These are phyloP conservation scores for Alfaro cultratus DNA, from an alignment of 2,797 vertebrate species.

Conservation along the genomic window DNA sequence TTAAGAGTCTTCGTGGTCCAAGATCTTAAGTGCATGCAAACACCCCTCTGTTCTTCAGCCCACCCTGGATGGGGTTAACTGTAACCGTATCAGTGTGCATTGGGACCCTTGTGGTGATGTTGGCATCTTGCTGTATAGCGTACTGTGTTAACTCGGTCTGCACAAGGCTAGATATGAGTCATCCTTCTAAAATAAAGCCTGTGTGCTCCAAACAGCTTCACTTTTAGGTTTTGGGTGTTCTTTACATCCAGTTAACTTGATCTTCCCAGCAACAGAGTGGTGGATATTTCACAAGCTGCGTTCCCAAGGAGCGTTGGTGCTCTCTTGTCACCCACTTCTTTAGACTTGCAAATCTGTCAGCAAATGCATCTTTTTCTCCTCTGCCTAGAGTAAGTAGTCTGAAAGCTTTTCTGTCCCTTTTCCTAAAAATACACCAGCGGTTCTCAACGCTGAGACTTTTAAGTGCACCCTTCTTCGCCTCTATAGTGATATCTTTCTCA, in stretches of 20 bases:
- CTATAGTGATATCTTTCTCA: not conserved
- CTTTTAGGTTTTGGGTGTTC: conserved; percentile 36
- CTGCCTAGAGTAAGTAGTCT: conserved; percentile 1
- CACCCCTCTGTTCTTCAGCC: conserved; percentile 37
- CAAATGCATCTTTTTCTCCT: conserved; percentile 14
- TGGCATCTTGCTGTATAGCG: conserved; percentile 37
- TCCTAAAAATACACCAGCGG: not conserved
- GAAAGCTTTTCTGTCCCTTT: not conserved
- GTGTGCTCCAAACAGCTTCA: conserved; percentile 24
- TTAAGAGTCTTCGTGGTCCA: conserved; percentile 63
- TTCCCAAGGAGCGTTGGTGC: conserved; percentile 28
- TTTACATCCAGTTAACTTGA: conserved; percentile 42
- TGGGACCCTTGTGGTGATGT: conserved; percentile 40
- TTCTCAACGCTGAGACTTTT: not conserved
- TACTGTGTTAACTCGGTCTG: conserved; percentile 36
- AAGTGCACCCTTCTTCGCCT: not conserved
- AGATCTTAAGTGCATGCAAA: conserved; percentile 53
- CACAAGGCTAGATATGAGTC: conserved; percentile 48
- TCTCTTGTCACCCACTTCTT: conserved; percentile 49
- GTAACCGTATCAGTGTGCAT: conserved; percentile 68
- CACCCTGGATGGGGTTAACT: conserved; percentile 59
- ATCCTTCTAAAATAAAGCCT: conserved; percentile 66
- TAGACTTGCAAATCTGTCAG: conserved; percentile 29
- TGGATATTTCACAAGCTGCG: conserved; percentile 30
- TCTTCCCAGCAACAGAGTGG: conserved; percentile 57